Percentiles rank a stretch among this genome's conserved stretches.
Conservation (phyloP, 2,113 vertebrate species). For the Salvelinus fontinalis region DNA sequence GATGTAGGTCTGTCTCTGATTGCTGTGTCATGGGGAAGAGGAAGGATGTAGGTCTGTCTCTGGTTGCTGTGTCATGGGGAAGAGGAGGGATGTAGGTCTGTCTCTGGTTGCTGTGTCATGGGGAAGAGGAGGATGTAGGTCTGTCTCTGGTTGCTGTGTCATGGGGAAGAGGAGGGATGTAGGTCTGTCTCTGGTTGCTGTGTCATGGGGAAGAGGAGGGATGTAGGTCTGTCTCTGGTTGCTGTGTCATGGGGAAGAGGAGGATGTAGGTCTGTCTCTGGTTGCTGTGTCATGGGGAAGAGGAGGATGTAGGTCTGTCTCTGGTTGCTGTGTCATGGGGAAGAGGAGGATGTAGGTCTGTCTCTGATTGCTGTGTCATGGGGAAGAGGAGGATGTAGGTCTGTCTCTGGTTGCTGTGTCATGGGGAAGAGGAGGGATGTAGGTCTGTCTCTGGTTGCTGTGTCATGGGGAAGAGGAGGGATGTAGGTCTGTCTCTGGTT, state of each 20-base stretch:
- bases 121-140: constrained; percentile 48
- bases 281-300: constrained; percentile 29
- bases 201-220: constrained; percentile 38
- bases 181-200: too few species aligned
- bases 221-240: too few species aligned
- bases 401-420: not conserved
- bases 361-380: not conserved
- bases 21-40: too few species aligned
- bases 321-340: constrained; percentile 6
- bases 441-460: too few species aligned
- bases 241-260: constrained; percentile 40
- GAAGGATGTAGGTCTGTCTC: too few species aligned
- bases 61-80: constrained; percentile 6
- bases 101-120: not conserved
- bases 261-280: constrained; percentile 1
- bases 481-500: too few species aligned
- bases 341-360: constrained; percentile 37
- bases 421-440: constrained; percentile 45
- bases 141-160: too few species aligned
- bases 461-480: constrained; percentile 37
- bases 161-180: too few species aligned
- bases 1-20: too few species aligned
- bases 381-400: constrained; percentile 29
- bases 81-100: too few species aligned
- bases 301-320: not conserved